Evolutionary conservation across 2,797 vertebrate species (phyloP), one percentile per base, ranked within the genome.

Genomic region (Parambassis ranga): DNA sequence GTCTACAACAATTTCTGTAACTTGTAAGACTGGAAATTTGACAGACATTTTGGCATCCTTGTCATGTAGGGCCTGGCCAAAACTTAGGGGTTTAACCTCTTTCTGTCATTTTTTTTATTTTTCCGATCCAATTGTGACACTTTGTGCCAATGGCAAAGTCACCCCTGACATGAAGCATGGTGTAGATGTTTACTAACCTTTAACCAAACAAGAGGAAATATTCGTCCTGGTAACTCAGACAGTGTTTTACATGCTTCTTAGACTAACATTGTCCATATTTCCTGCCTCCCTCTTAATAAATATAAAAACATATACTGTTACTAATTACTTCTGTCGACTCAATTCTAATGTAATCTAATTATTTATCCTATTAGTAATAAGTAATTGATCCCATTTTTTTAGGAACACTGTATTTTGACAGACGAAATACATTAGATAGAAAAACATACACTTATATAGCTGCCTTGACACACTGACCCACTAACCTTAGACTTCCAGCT

Each of bases 401-500:
- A n/a, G n/a, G n/a, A n/a, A 19, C 18, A 20, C 9, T 41, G 10
- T 39, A 31, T 36, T 46, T 7, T 32, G 15, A 61, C 39, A 48
- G 16, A 44, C 18, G 5, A 65, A 51, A 49, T 32, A 44, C 22
- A 47, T 60, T 26, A 27, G n/a, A 59, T 10, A 58, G 19, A 32
- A 62, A 68, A 37, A 64, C 37, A 70, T 3, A 8, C 18, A 49
- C 14, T 50, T 16, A 18, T 43, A 19, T 16, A 35, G 48, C 41
- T 16, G 8, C 36, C 10, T 43, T 23, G 62, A 85, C 81, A 77
- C 65, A 76, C 53, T 81, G 61, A 80, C 71, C 80, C 49, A 49
- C 16, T 74, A 31, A 81, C 63, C 69, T 75, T 42, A 86, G 79
- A 79, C 78, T 68, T 69, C 46, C 57, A 51, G 58, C 70, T 77